Evolutionary conservation across 2,113 vertebrate species (phyloP), one percentile per base, ranked within the genome.

Genomic region (Tupaia chinensis): DNA sequence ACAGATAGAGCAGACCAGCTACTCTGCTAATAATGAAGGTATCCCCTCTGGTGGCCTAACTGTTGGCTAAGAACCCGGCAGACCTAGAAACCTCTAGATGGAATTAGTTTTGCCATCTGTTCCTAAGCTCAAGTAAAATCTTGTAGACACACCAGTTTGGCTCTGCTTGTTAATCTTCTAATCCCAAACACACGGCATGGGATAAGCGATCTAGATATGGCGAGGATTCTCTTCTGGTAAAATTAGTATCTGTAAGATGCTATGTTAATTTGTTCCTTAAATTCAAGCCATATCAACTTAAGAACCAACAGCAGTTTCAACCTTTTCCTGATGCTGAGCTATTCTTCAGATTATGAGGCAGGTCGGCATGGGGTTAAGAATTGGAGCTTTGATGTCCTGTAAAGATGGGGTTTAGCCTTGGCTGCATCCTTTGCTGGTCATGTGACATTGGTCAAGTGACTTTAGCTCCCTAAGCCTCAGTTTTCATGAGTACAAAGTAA

Each of bases 21-120:
- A 68, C 27, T 68, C 9, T 22, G 20, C 90, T 16, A 70, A 32
- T 17, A 44, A 82, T 29, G 9, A 80, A 8, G 79, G 44, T 4
- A 74, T 68, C 54, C 44, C 54, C 11, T 88, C 27, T 84, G 17
- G 44, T 94, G 56, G 25, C 20, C 54, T 66, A 95, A 88, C 68
- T 6, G 19, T 53, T 93, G 66, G 4, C 65, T 27, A 61, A 60
- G 82, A 91, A 58, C 5, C 22, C 83, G 79, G 61, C 8, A 76
- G 58, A 82, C 56, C 23, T 12, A 78, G 32, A 87, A 93, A 87
- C 14, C 14, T 90, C 72, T 29, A 32, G 66, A 0, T 80, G 66
- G 73, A 92, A 87, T 87, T 90, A 84, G 34, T 80, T 91, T 85
- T 74, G 77, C 34, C 53, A 66, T 86, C 63, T 93, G 58, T 73